Conservation (phyloP, 2,888 invertebrate genomes). For the Drosophila imparisetae region DNA sequence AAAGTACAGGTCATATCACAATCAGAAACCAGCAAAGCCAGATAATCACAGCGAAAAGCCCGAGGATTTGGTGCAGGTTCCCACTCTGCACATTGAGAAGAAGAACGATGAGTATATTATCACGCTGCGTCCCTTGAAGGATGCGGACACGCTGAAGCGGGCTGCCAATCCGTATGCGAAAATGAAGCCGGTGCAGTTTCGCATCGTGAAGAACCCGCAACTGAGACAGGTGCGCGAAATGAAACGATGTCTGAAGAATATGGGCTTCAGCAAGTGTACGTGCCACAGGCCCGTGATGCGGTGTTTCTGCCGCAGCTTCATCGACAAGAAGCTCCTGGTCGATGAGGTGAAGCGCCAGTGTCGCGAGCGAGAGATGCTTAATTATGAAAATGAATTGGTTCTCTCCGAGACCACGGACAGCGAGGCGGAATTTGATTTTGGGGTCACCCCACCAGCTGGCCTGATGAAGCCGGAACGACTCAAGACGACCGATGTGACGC, state of each 20-base stretch:
- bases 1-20: conserved; percentile 69
- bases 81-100: conserved; percentile 88
- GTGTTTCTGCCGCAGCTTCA: conserved; percentile 81
- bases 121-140: conserved; percentile 89
- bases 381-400: conserved; percentile 69
- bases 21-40: conserved; percentile 21
- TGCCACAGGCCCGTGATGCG: conserved; percentile 85
- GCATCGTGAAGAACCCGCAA: conserved; percentile 87
- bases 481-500: conserved; percentile 85
- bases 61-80: conserved; percentile 84
- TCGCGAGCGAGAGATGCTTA: conserved; percentile 53
- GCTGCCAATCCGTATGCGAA: conserved; percentile 89
- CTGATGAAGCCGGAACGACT: conserved; percentile 87
- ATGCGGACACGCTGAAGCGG: conserved; percentile 86
- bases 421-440: conserved; percentile 89
- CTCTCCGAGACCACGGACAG: conserved; percentile 83
- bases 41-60: conserved; percentile 83
- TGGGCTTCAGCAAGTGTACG: conserved; percentile 86
- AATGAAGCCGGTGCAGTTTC: conserved; percentile 89
- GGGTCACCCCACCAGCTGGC: conserved; percentile 90
- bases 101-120: conserved; percentile 88
- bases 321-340: conserved; percentile 85
- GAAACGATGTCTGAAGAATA: conserved; percentile 86
- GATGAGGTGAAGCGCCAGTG: conserved; percentile 86
- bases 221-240: conserved; percentile 86